phyloP scores from a whole-genome alignment of 2,888 invertebrate species.

The Melipona beecheii region DNA sequence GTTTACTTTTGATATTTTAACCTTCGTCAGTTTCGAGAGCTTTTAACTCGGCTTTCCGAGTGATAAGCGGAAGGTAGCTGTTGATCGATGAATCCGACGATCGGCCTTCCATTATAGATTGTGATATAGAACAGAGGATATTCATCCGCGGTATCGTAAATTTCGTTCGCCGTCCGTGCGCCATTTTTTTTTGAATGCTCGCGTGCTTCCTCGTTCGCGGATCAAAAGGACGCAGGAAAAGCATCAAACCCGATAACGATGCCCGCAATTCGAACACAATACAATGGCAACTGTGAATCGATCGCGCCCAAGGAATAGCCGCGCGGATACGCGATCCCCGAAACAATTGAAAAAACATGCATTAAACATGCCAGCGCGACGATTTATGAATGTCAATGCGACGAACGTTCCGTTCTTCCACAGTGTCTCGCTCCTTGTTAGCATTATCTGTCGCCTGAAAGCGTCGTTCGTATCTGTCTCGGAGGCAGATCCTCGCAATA shows the following conservation, averaged over 20 bases:
- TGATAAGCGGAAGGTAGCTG: neutral
- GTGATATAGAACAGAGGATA: neutral
- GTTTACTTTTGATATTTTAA: neutral
- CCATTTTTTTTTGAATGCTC: neutral
- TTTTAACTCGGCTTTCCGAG: neutral
- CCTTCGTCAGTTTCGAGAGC: no score
- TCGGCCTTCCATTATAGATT: conserved; percentile 4
- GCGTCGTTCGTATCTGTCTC: neutral
- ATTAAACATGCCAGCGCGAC: conserved; percentile 68
- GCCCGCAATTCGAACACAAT: conserved; percentile 47
- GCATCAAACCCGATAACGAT: conserved; percentile 43
- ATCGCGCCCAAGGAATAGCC: conserved; percentile 39
- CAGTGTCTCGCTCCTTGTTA: conserved; percentile 9
- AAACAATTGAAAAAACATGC: conserved; percentile 74
- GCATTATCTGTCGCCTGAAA: conserved; percentile 23
- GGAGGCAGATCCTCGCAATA: neutral
- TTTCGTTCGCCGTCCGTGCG: neutral
- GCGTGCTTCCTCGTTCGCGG: neutral
- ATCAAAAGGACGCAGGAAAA: conserved; percentile 29
- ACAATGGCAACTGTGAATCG: conserved; percentile 51
- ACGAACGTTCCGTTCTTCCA: conserved; percentile 13
- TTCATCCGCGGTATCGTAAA: conserved; percentile 4
- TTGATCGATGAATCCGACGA: neutral
- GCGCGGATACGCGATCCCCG: conserved; percentile 56
- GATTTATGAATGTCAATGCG: conserved; percentile 61